Base-by-base conservation (phyloP, 2,888 invertebrate genomes). In the Bombylius discolor region DNA sequence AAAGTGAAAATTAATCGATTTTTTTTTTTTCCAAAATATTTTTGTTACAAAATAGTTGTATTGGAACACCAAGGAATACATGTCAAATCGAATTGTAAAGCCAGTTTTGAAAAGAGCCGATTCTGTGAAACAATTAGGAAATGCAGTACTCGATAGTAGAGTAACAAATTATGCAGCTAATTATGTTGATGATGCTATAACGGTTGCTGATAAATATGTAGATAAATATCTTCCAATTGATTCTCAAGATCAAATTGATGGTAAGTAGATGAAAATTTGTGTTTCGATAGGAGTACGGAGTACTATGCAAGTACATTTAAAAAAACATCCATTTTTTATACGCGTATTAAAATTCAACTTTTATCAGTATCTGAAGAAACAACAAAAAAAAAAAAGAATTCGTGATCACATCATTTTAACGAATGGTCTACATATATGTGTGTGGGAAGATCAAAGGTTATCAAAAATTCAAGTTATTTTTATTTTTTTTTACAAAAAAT, bases 111-210 rank as follows among this genome's bases (percentile, higher is more conserved):
- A 84, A 60, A 80, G 89, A 47, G 89, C 89, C 4, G 88, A 87
- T 73, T 89, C 89, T 0, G 83, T 89, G n/a, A 89, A 87, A 68
- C 83, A 86, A 68, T 79, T 89, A 58, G 85, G 87, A 2, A 78
- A 78, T 5, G 82, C 82, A 0, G 84, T 85, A 11, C 72, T 85
- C 62, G 81, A 83, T 64, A 87, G 83, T 58, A 79, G 85, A 53
- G 80, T 88, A 50, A 86, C 88, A 0, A 79, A 79, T 4, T 86
- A 79, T 62, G 89, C 89, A 0, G 89, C 85, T 0, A 81, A 84
- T 56, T 84, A 80, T 5, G 73, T 89, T 34, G 88, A 89, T 68
- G 83, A 83, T 13, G 89, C 87, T 5, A 77, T 90, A 49, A 79
- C 83, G 63, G 84, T 82, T 31, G 89, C 89, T 33, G 90, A 90